Evolutionary conservation across 2,113 vertebrate genomes (phyloP).

Genomic region (Promerops cafer): DNA sequence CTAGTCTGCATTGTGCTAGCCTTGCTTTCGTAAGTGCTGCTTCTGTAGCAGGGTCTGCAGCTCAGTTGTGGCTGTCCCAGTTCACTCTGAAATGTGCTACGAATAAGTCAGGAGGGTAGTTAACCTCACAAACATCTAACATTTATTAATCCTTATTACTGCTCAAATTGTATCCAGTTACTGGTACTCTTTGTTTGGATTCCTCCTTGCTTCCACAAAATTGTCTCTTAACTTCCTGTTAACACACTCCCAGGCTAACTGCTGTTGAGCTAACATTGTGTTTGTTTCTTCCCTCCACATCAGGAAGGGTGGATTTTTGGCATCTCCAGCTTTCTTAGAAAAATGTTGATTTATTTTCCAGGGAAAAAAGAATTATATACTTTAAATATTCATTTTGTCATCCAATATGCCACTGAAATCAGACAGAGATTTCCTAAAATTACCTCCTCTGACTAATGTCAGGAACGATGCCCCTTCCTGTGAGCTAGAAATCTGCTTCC

Average conservation of each 20-base stretch:
- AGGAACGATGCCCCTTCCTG: not conserved
- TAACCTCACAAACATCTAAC: not conserved
- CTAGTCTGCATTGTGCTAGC: rapidly evolving
- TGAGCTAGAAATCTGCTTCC: not conserved
- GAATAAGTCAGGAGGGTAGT: not conserved
- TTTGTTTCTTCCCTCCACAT: not conserved
- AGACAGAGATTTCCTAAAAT: not conserved
- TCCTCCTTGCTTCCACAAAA: not conserved
- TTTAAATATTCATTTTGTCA: not conserved
- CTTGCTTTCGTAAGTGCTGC: not conserved
- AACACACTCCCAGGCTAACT: not conserved
- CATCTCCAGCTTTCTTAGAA: not conserved
- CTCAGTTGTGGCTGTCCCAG: not conserved
- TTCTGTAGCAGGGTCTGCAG: not conserved
- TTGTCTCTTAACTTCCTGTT: not conserved
- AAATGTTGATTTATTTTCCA: not conserved
- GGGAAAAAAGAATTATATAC: not conserved
- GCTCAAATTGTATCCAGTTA: not conserved
- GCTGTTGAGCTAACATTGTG: not conserved
- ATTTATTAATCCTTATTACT: not conserved
- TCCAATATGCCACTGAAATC: not conserved
- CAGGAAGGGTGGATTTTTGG: not conserved
- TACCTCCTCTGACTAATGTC: not conserved
- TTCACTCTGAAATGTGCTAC: not conserved
- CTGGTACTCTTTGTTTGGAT: not conserved